These are phyloP conservation scores for Rhagoletis pomonella DNA, from an alignment of 1,140 invertebrate genomes.

Conservation along the genomic window DNA sequence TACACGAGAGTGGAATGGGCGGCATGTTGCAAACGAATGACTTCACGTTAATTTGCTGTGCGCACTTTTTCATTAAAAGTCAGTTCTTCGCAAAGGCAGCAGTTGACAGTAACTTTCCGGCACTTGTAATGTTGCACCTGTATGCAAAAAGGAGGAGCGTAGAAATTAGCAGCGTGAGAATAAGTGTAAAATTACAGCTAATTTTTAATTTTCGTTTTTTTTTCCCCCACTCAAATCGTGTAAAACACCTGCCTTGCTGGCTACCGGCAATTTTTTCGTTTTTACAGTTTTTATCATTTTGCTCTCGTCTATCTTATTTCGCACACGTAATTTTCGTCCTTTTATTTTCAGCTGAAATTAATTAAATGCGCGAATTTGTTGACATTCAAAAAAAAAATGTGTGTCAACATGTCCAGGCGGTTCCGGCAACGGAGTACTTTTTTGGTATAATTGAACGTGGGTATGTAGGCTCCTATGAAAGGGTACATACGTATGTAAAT, in stretches of 20 bases:
- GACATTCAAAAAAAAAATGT: not conserved
- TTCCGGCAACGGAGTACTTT: too few species aligned
- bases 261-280: not conserved
- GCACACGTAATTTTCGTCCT: not conserved
- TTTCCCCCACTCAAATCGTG: not conserved
- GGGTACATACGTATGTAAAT: too few species aligned
- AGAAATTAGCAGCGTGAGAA: constrained; percentile 25
- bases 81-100: not conserved
- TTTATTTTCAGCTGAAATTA: constrained; percentile 31
- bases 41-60: constrained; percentile 35
- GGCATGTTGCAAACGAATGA: not conserved
- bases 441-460: too few species aligned
- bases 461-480: too few species aligned
- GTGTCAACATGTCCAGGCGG: too few species aligned
- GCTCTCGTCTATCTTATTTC: not conserved
- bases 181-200: constrained; percentile 44
- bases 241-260: not conserved
- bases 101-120: constrained; percentile 33
- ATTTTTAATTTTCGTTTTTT: constrained; percentile 7
- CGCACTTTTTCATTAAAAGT: constrained; percentile 47
- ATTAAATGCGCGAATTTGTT: constrained; percentile 31
- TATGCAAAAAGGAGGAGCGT: not conserved
- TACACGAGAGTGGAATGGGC: not conserved
- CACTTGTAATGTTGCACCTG: constrained; percentile 13
- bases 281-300: not conserved